Evolutionary conservation across 2,113 vertebrate genomes (phyloP).

Genomic region (Geococcyx californianus): DNA sequence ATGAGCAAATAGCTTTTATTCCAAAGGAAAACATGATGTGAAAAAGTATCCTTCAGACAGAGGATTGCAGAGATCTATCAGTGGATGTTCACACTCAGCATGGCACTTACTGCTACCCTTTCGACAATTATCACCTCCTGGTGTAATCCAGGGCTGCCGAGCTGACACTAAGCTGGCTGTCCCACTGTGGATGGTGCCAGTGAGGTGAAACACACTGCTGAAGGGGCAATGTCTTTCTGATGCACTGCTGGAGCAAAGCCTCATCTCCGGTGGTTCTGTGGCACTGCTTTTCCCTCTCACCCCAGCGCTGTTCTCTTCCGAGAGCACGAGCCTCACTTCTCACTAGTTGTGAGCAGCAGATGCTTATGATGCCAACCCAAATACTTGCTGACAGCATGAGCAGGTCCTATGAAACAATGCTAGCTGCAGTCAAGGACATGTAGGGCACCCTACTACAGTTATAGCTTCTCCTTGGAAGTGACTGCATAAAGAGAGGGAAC

Average conservation of each 20-base stretch:
- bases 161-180: background rate
- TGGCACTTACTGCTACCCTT: background rate
- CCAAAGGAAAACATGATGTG: background rate
- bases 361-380: background rate
- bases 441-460: background rate
- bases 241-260: background rate
- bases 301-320: background rate
- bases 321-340: background rate
- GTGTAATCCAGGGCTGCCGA: background rate
- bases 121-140: background rate
- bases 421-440: rapidly evolving
- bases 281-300: background rate
- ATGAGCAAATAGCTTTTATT: background rate
- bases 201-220: background rate
- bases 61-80: rapidly evolving
- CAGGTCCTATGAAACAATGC: background rate
- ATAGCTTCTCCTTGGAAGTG: background rate
- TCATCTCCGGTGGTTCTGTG: background rate
- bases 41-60: background rate
- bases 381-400: background rate
- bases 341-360: background rate
- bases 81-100: constrained; percentile 12
- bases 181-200: background rate
- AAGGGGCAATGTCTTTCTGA: background rate
- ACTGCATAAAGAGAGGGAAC: background rate